Base-by-base conservation (phyloP, 2,113 vertebrate genomes). In the Agapornis roseicollis region DNA sequence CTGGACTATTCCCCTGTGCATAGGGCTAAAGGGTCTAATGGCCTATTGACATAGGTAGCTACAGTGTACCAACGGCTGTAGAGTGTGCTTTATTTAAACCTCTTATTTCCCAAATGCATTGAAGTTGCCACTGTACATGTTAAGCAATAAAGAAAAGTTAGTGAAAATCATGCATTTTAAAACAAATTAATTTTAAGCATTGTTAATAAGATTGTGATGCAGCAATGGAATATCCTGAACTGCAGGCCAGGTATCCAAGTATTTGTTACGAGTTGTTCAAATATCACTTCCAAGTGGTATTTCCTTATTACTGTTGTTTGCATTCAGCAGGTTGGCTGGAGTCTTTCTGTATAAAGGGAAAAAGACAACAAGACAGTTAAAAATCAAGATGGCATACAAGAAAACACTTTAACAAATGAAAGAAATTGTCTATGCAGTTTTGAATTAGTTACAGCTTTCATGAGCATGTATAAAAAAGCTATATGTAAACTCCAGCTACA, bases 311-410 rank as follows among this genome's bases (percentile, higher is more conserved):
- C 98, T 99, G 99, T 98, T 99, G 99, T 97, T 99, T 99, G 98
- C 99, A 99, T 97, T 99, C 99, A 47, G 99, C 98, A 85, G 99
- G 99, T 97, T 99, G 99, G 97, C 98, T 98, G 96, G 98, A 97
- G 91, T 99, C 99, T 98, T 98, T 99, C 99, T 99, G 99, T 25
- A 66, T 49, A 61, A 52, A 66, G 58, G 74, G 41, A 80, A 93
- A 87, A 81, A 90, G 11, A 81, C 47, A 64, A 60, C 25, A 52
- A 24, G 42, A 18, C 29, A 65, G 74, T 93, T 87, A 86, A 64
- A 83, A 88, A 88, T 69, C n/a, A 44, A 89, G 94, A 7, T 11
- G 11, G 19, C 28, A 56, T 18, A 20, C 16, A 72, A 66, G 46
- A 69, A 37, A 52, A 52, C n/a, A 50, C 15, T 68, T 64, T 35